phyloP scores from a whole-genome alignment of 2,888 invertebrate species.

The Andrena haemorrhoa region DNA sequence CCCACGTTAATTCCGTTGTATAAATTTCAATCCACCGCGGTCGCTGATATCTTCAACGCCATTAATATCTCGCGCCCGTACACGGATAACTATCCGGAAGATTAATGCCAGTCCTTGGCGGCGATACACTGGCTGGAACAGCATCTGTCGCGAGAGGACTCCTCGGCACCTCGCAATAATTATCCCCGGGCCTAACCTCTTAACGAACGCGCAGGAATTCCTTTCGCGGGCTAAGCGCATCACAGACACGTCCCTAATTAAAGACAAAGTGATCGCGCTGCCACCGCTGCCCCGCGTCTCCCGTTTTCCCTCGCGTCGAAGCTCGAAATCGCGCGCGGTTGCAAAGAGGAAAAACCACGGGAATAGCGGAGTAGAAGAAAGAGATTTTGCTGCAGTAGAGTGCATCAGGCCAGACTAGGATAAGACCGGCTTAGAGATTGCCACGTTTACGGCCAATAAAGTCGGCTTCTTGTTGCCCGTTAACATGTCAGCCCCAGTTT shows the following conservation, averaged over 20 bases:
- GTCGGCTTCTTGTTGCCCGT: conserved; percentile 82
- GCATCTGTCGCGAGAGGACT: conserved; percentile 29
- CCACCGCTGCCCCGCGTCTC: neutral
- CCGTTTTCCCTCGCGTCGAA: neutral
- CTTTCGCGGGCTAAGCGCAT: neutral
- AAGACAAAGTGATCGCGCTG: neutral
- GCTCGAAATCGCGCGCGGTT: neutral
- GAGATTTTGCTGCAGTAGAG: conserved; percentile 45
- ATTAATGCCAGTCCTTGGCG: conserved; percentile 56
- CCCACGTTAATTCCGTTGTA: conserved; percentile 44
- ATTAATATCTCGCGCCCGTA: conserved; percentile 48
- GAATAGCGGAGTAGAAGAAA: conserved; percentile 16
- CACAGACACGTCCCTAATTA: conserved; percentile 28
- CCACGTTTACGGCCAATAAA: conserved; percentile 83
- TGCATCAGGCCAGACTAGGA: conserved; percentile 71
- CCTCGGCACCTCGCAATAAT: conserved; percentile 38
- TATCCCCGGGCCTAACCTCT: conserved; percentile 1
- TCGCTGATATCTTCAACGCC: conserved; percentile 53
- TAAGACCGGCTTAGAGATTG: conserved; percentile 79
- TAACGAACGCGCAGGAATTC: conserved; percentile 24
- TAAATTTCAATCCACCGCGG: conserved; percentile 49
- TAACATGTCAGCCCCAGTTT: conserved; percentile 83
- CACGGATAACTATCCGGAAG: conserved; percentile 49
- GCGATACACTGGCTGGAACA: conserved; percentile 23
- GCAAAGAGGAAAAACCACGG: neutral